Conservation (phyloP, 2,888 invertebrate genomes). For the Meghimatium bilineatum region DNA sequence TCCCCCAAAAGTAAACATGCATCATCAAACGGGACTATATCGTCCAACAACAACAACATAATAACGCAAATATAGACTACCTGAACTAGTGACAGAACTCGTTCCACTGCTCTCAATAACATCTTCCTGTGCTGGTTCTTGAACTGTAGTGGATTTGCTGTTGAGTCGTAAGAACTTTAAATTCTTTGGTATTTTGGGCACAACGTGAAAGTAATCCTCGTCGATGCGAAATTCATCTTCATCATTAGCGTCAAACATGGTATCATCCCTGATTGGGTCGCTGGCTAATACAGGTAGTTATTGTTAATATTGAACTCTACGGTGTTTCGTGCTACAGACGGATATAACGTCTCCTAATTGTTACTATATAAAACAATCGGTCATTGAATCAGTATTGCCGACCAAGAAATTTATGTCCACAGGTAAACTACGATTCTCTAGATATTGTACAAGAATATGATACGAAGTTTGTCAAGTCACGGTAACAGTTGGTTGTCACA, state of each 20-base stretch:
- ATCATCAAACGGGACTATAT: neutral
- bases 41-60: neutral
- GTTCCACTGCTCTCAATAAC: neutral
- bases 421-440: too few relatives aligned
- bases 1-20: neutral
- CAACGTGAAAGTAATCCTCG: slow-evolving; percentile 31
- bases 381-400: too few relatives aligned
- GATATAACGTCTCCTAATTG: too few relatives aligned
- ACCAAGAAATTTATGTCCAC: too few relatives aligned
- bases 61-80: neutral
- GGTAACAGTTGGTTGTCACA: too few relatives aligned
- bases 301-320: neutral
- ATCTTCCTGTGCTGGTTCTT: neutral
- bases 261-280: neutral
- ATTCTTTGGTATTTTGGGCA: slow-evolving; percentile 11
- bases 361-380: too few relatives aligned
- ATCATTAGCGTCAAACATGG: neutral
- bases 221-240: neutral
- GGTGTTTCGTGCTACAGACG: neutral
- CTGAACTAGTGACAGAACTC: neutral
- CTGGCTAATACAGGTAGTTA: neutral
- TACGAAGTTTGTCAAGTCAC: too few relatives aligned
- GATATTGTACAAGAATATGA: too few relatives aligned
- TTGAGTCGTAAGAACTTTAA: slow-evolving; percentile 9
- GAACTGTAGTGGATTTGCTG: neutral